Evolutionary conservation across 92 coral and sea anemone genomes (phyloP).

Genomic region (Phenganax subtilis): DNA sequence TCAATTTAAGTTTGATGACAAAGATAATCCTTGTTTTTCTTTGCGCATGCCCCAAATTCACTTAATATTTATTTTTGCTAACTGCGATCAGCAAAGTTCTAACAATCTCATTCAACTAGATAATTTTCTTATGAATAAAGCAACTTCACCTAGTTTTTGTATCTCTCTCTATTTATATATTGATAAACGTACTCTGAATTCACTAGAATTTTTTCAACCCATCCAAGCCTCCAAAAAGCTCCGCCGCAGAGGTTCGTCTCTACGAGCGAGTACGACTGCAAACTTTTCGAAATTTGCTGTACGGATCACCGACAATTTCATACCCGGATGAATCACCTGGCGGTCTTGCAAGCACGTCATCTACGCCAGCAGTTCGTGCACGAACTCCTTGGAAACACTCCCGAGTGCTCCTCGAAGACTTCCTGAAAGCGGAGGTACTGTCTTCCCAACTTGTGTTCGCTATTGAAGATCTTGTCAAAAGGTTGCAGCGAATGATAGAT

Average conservation of each 20-base stretch:
- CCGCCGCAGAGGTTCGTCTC: constrained; percentile 24
- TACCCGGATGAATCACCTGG: no score
- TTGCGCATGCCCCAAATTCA: constrained; percentile 5
- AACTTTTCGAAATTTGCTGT: constrained; percentile 23
- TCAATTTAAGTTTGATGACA: neutral
- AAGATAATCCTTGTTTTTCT: neutral
- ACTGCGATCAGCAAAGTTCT: neutral
- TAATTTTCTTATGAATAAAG: neutral
- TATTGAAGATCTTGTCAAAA: constrained; percentile 31
- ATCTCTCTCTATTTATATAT: neutral
- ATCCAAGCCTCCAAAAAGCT: neutral
- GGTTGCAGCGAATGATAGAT: constrained; percentile 9
- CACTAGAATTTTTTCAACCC: neutral
- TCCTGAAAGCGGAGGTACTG: constrained; percentile 32
- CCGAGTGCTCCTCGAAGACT: constrained; percentile 26
- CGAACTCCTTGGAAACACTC: constrained; percentile 29
- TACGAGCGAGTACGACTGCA: constrained; percentile 31
- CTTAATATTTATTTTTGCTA: neutral
- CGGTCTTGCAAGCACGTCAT: no score
- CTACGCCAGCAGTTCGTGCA: neutral
- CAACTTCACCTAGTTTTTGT: neutral
- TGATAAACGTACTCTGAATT: neutral
- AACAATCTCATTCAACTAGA: neutral
- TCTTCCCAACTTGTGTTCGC: constrained; percentile 29
- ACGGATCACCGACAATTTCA: neutral